Evolutionary conservation across 2,113 vertebrate species (phyloP), one percentile per base, ranked within the genome.

Genomic region (Datnioides undecimradiatus): DNA sequence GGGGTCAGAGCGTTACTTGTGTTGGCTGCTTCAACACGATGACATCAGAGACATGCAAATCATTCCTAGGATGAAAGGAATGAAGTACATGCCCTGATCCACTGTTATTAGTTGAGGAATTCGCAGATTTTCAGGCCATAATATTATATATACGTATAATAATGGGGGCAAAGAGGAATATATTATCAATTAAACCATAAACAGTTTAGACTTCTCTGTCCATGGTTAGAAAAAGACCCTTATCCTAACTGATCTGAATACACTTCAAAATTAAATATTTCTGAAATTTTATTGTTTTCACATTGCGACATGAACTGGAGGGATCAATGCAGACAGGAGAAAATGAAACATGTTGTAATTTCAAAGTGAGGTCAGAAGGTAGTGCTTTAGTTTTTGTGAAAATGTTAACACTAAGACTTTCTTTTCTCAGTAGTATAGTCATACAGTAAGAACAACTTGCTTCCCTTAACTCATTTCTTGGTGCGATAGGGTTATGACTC

Each of bases 41-140:
- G 95, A 95, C 48, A 63, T 95, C 71, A 91, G 95, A 89, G 95
- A 95, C 69, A 83, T 94, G 58, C 93, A 94, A 25, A 95, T 95
- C 76, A 95, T 95, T 72, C 95, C 95, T 1, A 88, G 95, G 63
- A 86, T 95, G 91, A 95, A 95, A 88, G 90, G 87, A 65, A 89
- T 70, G 6, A 95, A 95, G 76, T 95, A 91, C 83, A 90, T 95
- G 93, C 95, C 95, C 21, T 95, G 81, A 95, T 77, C 33, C n/a
- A n/a, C n/a, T n/a, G n/a, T n/a, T n/a, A 36, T 2, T 13, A 1
- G 3, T 34, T 21, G 2, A n/a, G n/a, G n/a, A n/a, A n/a, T 64
- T 4, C 0, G 29, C 4, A 13, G 3, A 5, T 59, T 33, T 51
- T 48, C 23, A 79, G 40, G 29, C 13, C 41, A 23, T 19, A 19